Evolutionary conservation across 2,797 vertebrate genomes (phyloP).

Genomic region (Spinus pinus): DNA sequence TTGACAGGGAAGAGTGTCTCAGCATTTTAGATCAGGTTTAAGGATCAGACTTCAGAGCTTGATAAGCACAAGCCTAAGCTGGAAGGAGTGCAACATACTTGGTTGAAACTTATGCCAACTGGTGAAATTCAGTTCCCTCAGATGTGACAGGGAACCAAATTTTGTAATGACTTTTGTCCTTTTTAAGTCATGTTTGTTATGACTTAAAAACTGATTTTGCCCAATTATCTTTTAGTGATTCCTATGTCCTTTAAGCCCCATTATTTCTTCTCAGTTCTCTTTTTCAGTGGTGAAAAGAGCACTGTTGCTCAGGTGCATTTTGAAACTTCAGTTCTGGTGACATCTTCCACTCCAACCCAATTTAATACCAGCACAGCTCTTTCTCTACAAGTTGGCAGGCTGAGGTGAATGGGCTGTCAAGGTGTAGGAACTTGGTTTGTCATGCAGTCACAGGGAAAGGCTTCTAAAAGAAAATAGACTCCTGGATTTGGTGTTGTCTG

Average conservation of each 20-base stretch:
- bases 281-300: neutral
- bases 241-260: neutral
- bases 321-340: neutral
- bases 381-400: neutral
- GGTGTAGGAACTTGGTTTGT: neutral
- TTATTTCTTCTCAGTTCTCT: neutral
- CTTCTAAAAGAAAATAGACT: neutral
- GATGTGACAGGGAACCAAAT: neutral
- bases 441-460: neutral
- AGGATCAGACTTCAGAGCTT: neutral
- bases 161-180: neutral
- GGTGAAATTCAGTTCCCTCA: neutral
- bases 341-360: neutral
- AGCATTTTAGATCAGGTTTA: neutral
- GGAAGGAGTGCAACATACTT: neutral
- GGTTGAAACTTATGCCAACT: neutral
- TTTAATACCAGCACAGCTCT: neutral
- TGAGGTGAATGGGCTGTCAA: neutral
- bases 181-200: rapidly evolving
- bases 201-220: neutral
- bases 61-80: neutral
- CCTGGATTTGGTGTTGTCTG: neutral
- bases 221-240: neutral
- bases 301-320: neutral
- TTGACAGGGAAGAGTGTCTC: neutral